These are phyloP conservation scores for Orientallactaga sibirica DNA, from an alignment of 2,797 vertebrate species.

Conservation along the genomic window DNA sequence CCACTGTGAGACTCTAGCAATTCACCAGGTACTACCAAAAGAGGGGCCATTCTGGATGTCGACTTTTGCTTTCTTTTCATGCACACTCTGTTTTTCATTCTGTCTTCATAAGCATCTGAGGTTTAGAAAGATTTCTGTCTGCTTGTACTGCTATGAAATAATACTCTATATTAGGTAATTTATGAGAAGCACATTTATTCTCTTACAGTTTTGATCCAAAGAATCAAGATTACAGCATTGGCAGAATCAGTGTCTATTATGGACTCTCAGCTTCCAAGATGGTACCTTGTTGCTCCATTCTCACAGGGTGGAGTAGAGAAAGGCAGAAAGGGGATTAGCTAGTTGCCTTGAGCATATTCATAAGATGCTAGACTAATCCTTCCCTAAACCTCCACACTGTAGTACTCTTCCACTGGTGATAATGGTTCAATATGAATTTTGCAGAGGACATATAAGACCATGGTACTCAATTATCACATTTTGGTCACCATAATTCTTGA, in stretches of 20 bases:
- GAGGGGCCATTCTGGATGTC: neutral
- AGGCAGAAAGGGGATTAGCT: neutral
- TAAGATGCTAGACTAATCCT: neutral
- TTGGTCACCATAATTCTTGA: conserved; percentile 1
- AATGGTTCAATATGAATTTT: neutral
- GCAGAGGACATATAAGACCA: neutral
- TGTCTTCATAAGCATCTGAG: neutral
- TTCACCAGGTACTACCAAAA: neutral
- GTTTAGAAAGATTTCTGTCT: neutral
- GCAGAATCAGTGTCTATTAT: neutral
- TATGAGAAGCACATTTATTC: neutral
- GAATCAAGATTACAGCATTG: neutral
- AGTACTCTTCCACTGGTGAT: neutral
- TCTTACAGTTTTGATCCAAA: neutral
- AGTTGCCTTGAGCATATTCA: neutral
- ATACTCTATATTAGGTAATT: neutral
- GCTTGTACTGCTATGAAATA: neutral
- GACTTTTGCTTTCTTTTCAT: neutral
- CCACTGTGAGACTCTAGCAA: too few relatives aligned
- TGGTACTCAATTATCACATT: neutral
- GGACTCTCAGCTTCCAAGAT: neutral
- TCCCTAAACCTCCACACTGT: neutral
- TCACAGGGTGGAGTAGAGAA: neutral
- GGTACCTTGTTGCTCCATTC: neutral
- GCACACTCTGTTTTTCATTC: neutral